Evolutionary conservation across 2,888 invertebrate genomes (phyloP), one percentile per base, ranked within the genome.

Genomic region (Phyllotreta striolata): DNA sequence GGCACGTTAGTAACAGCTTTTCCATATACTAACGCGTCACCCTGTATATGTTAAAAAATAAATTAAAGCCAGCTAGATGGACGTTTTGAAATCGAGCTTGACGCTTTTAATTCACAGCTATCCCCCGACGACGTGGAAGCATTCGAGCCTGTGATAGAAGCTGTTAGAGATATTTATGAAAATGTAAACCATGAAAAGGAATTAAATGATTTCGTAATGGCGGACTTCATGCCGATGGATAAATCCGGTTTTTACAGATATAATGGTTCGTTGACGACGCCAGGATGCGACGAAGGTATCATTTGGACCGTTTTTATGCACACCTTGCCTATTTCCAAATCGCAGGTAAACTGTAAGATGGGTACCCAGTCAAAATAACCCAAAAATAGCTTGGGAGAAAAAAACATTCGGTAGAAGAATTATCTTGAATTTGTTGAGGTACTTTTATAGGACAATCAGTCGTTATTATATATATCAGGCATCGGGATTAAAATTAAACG

Each of bases 251-350:
- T 73, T 64, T 79, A 69, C 78, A 84, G 88, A 34, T 92, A 92
- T 75, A 80, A 85, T 1, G 92, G 92, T 0, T 92, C 92, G 0
- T 81, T 92, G 68, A 92, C 92, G 1, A 91, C 91, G 0, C 92
- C 92, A 7, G 83, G 82, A 47, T 92, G 92, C 76, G 86, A 86
- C 56, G 92, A 92, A 77, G 85, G 85, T 0, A 90, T 92, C n/a
- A 85, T 85, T 3, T 92, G 92, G 91, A 89, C 90, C 34, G 85
- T 92, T 1, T 81, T 88, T 61, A 82, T 83, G 0, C 82, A 85
- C 35, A 84, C 84, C 14, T 79, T 85, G 47, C 83, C 85, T 0
- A 81, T 88, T 47, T 85, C 86, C 0, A 58, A 64, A 76, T 43
- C 64, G 14, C 74, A 74, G 66, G 74, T 74, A 59, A 56, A n/a